Evolutionary conservation across 2,888 invertebrate genomes (phyloP).

Genomic region (Andrena dorsata): DNA sequence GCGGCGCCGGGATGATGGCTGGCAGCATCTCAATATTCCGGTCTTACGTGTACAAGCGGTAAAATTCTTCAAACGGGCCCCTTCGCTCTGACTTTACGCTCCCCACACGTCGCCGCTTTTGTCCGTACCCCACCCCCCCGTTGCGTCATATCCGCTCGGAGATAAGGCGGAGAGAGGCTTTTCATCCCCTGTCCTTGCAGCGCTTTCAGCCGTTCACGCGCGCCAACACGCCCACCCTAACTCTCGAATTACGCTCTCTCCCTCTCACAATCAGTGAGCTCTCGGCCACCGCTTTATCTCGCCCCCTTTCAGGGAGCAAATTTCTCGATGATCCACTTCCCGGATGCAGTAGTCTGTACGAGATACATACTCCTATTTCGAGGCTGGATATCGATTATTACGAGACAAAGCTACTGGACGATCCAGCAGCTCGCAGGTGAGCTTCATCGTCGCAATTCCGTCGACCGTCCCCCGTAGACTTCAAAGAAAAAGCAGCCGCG

Average conservation of each 20-base stretch:
- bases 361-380: background rate
- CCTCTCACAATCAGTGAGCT: constrained; percentile 26
- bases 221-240: background rate
- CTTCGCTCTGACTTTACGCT: constrained; percentile 62
- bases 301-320: constrained; percentile 1
- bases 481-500: constrained; percentile 3
- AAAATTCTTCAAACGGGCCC: constrained; percentile 67
- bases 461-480: background rate
- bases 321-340: constrained; percentile 34
- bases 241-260: constrained; percentile 31
- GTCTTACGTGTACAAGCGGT: constrained; percentile 51
- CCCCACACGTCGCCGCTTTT: constrained; percentile 51
- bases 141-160: constrained; percentile 54
- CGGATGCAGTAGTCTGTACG: background rate
- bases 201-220: constrained; percentile 18
- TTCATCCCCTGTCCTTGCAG: constrained; percentile 41
- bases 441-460: background rate
- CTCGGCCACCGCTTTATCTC: constrained; percentile 33
- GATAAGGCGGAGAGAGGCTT: constrained; percentile 55
- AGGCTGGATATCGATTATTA: background rate
- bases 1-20: background rate
- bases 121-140: constrained; percentile 22
- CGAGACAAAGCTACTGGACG: no score
- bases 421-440: no score
- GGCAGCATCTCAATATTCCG: constrained; percentile 48